Percentiles rank a stretch among this genome's conserved stretches.
Conservation (phyloP, 2,888 invertebrate species). For the Muscina levida region DNA sequence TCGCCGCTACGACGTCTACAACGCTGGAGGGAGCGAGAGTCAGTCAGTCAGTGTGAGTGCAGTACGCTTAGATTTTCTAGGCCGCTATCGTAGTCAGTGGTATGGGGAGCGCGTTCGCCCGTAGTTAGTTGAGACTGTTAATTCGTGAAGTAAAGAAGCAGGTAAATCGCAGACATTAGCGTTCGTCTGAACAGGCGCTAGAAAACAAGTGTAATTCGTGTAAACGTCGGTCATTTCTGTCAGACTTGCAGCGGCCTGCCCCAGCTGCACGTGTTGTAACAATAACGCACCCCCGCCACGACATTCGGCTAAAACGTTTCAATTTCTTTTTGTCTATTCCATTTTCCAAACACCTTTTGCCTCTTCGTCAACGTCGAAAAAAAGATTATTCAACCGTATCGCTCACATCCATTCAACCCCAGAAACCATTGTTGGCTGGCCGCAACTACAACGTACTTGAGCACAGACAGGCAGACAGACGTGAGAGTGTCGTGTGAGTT, state of each 20-base stretch:
- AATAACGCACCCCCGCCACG: neutral
- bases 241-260: neutral
- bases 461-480: neutral
- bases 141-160: conserved; percentile 5
- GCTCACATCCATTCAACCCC: neutral
- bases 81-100: neutral
- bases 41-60: neutral
- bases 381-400: neutral
- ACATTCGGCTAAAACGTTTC: neutral
- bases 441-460: neutral
- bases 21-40: neutral
- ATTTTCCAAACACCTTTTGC: neutral
- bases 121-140: neutral
- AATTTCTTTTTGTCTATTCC: conserved; percentile 1
- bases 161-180: neutral
- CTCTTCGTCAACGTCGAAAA: neutral
- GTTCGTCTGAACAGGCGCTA: neutral
- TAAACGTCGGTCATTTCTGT: neutral
- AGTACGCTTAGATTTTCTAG: neutral
- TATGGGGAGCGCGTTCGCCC: neutral
- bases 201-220: neutral
- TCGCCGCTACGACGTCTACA: neutral
- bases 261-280: conserved; percentile 5
- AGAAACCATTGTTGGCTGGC: neutral
- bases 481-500: neutral